phyloP scores from a whole-genome alignment of 1,140 invertebrate genomes.

The Drosophila ohnishii region DNA sequence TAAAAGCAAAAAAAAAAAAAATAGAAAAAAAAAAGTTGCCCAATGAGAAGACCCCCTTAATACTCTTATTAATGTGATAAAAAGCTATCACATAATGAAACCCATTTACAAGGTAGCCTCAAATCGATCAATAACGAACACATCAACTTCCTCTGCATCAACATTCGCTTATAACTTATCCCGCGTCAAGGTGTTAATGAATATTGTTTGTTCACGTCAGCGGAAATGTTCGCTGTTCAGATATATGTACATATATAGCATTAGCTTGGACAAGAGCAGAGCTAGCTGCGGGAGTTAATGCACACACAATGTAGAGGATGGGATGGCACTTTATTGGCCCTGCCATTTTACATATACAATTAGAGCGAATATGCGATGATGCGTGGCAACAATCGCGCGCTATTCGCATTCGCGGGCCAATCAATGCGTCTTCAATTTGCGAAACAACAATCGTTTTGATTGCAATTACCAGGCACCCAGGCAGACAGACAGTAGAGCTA shows the following conservation, averaged over 20 bases:
- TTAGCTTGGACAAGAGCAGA: conserved; percentile 8
- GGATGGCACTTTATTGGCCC: conserved; percentile 23
- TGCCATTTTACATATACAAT: conserved; percentile 56
- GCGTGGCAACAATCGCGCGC: conserved; percentile 31
- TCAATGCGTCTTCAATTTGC: conserved; percentile 61
- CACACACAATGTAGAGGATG: conserved; percentile 14
- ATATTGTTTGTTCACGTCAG: conserved; percentile 35
- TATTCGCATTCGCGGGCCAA: conserved; percentile 26
- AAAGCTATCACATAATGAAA: background rate
- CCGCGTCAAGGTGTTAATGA: conserved; percentile 50
- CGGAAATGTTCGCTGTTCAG: conserved; percentile 35
- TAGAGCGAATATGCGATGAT: conserved; percentile 45
- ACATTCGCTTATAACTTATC: conserved; percentile 10
- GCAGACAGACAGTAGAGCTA: conserved; percentile 1
- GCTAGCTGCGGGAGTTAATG: conserved; percentile 14
- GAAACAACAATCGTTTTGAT: conserved; percentile 69
- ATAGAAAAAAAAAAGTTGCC: no score
- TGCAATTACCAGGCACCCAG: conserved; percentile 58
- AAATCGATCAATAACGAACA: background rate
- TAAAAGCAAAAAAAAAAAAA: no score
- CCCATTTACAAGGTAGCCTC: background rate
- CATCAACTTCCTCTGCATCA: background rate
- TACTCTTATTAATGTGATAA: background rate
- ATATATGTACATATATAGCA: conserved; percentile 11
- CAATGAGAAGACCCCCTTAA: no score